Evolutionary conservation across 1,140 invertebrate species (phyloP).

Genomic region (Drosophila suzukii): DNA sequence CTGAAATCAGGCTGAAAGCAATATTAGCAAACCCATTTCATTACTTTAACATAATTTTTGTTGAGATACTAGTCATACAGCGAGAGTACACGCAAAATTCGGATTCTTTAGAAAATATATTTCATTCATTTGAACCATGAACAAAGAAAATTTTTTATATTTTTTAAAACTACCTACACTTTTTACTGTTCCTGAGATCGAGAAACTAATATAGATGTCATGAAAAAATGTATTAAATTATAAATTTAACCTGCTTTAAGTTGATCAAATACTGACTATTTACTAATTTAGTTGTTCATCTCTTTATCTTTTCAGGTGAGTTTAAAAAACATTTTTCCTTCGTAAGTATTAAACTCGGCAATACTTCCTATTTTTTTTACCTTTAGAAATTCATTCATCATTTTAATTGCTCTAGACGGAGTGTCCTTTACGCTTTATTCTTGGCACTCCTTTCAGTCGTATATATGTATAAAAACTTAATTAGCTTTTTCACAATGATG

Average conservation of each 20-base stretch:
- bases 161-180: too few species aligned
- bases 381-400: slow-evolving; percentile 9
- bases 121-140: too few species aligned
- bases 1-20: not conserved
- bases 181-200: too few species aligned
- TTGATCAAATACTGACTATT: not conserved
- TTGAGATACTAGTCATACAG: too few species aligned
- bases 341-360: slow-evolving; percentile 7
- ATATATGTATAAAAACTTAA: slow-evolving; percentile 41
- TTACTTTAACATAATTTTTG: slow-evolving; percentile 1
- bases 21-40: not conserved
- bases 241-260: too few species aligned
- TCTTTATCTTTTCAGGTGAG: slow-evolving; percentile 42
- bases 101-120: too few species aligned
- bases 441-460: slow-evolving; percentile 8
- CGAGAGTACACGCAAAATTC: too few species aligned
- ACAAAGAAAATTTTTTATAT: too few species aligned
- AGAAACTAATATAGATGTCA: too few species aligned
- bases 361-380: not conserved
- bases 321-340: not conserved
- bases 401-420: slow-evolving; percentile 26
- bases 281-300: not conserved
- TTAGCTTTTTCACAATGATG: slow-evolving; percentile 48
- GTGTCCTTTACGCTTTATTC: slow-evolving; percentile 6
- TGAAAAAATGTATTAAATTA: not conserved